Conservation (phyloP, 2,888 invertebrate species). For the Polyommatus icarus region DNA sequence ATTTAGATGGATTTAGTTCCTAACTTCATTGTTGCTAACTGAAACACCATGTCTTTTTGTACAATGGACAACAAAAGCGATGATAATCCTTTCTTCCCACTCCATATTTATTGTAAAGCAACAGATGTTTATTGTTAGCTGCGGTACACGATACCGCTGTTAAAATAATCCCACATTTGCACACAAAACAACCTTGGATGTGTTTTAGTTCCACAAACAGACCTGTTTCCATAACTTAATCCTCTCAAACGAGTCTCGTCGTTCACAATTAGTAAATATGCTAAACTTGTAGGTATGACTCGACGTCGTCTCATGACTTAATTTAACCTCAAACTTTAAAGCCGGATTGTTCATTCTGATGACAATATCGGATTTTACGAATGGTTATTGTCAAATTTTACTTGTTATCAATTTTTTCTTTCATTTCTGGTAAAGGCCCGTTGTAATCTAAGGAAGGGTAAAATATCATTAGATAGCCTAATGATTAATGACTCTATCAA, state of each 20-base stretch:
- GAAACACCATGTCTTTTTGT: not conserved
- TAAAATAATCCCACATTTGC: slow-evolving; percentile 16
- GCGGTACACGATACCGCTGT: not conserved
- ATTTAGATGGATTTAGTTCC: not conserved
- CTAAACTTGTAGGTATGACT: slow-evolving; percentile 2
- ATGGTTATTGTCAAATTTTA: not conserved
- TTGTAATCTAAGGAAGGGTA: too few relatives aligned
- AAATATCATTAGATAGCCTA: too few relatives aligned
- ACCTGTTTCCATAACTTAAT: slow-evolving; percentile 19
- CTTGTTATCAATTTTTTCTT: not conserved
- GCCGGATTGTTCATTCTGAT: not conserved
- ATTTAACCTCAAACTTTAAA: not conserved
- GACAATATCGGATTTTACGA: not conserved
- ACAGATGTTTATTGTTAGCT: slow-evolving; percentile 20
- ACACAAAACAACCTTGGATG: not conserved
- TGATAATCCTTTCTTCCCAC: slow-evolving; percentile 10
- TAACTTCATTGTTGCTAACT: not conserved
- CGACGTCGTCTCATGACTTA: not conserved
- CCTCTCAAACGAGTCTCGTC: not conserved
- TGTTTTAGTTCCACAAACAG: slow-evolving; percentile 11
- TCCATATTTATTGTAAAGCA: not conserved
- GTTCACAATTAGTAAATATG: slow-evolving; percentile 5
- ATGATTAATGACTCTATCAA: too few relatives aligned
- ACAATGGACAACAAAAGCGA: not conserved
- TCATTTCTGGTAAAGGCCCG: too few relatives aligned